Percentiles rank a stretch among this genome's conserved stretches.
phyloP scores from a whole-genome alignment of 2,888 invertebrate species.

The Sarcophaga carnaria region DNA sequence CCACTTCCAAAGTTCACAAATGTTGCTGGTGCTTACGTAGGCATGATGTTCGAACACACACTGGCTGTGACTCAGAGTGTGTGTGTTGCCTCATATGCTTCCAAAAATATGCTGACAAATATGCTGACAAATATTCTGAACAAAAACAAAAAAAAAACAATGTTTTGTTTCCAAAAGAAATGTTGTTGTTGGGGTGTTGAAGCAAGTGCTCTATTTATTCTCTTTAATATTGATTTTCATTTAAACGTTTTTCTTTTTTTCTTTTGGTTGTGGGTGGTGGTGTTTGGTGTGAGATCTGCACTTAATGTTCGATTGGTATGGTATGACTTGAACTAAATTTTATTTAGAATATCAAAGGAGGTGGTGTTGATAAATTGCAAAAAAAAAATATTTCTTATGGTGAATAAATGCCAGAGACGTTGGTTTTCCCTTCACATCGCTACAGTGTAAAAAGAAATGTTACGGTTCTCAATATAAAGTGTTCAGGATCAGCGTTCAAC shows the following conservation, averaged over 20 bases:
- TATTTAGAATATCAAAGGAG: neutral
- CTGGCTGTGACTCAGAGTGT: neutral
- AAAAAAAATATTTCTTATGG: constrained; percentile 3
- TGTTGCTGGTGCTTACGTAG: neutral
- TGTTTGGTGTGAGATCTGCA: neutral
- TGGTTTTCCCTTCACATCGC: too few relatives aligned
- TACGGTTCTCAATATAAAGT: too few relatives aligned
- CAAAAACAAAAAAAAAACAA: neutral
- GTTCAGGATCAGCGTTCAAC: too few relatives aligned
- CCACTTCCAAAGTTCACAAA: constrained; percentile 9
- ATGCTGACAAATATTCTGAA: constrained; percentile 4
- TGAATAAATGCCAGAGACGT: too few relatives aligned
- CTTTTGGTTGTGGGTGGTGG: neutral
- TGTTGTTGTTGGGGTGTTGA: neutral
- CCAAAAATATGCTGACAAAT: neutral
- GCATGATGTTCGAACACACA: neutral
- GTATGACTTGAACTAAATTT: neutral
- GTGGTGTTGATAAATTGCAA: constrained; percentile 26
- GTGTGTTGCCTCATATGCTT: neutral
- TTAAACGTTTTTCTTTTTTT: neutral
- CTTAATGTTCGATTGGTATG: neutral
- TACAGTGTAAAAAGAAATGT: too few relatives aligned
- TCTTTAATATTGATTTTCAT: constrained; percentile 11
- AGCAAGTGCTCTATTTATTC: neutral
- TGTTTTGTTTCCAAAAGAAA: too few relatives aligned